A percentile compares a stretch with the other conserved stretches of the same genome.
phyloP scores from a whole-genome alignment of 2,888 invertebrate genomes.

The Elegia similella region DNA sequence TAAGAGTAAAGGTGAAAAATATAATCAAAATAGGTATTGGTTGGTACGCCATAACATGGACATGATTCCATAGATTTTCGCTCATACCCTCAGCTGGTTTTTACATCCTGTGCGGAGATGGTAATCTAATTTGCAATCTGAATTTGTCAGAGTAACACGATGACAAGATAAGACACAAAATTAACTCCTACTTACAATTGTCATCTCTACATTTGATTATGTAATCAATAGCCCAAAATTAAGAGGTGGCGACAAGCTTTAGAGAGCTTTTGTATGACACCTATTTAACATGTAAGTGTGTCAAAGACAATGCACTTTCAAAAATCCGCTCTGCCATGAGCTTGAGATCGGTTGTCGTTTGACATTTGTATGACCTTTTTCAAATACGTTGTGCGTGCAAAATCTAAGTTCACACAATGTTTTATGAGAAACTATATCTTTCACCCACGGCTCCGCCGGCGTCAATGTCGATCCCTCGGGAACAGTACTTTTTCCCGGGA shows the following conservation, averaged over 20 bases:
- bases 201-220: constrained; percentile 14
- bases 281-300: constrained; percentile 44
- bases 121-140: too few species aligned
- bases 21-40: too few species aligned
- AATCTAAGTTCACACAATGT: background rate
- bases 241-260: constrained; percentile 24
- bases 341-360: constrained; percentile 29
- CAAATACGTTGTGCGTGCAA: constrained; percentile 1
- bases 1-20: too few species aligned
- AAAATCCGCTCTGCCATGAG: constrained; percentile 34
- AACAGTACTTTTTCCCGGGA: too few species aligned
- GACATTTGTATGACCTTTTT: constrained; percentile 46
- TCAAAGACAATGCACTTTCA: constrained; percentile 56
- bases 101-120: too few species aligned
- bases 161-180: background rate
- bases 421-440: background rate
- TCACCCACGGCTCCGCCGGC: background rate
- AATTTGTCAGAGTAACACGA: too few species aligned
- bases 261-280: constrained; percentile 27
- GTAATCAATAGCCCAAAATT: constrained; percentile 26
- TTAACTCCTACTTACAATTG: background rate
- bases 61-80: too few species aligned
- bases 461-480: too few species aligned
- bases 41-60: too few species aligned
- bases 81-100: too few species aligned